A percentile compares a stretch with the other conserved stretches of the same genome.
Conservation (phyloP, 2,797 vertebrate genomes). For the Pygocentrus nattereri region DNA sequence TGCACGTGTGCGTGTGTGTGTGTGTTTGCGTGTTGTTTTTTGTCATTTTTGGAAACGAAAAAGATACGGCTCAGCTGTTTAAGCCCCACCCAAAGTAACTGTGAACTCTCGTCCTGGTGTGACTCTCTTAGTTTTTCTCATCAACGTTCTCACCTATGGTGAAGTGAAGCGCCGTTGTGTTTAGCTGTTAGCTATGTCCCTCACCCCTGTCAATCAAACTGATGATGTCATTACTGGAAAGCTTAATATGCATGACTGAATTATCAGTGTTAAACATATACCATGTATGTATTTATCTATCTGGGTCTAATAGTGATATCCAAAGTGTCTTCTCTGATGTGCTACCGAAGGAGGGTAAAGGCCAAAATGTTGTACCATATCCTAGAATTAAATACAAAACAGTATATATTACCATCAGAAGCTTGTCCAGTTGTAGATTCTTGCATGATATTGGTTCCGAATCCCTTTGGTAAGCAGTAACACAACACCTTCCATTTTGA, state of each 20-base stretch:
- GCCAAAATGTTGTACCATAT: constrained; percentile 74
- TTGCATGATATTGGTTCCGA: constrained; percentile 42
- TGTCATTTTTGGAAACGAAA: constrained; percentile 58
- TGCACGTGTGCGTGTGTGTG: constrained; percentile 61
- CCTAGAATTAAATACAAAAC: constrained; percentile 81
- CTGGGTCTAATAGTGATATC: constrained; percentile 70
- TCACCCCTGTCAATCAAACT: constrained; percentile 72
- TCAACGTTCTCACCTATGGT: constrained; percentile 57
- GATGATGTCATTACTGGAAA: constrained; percentile 65
- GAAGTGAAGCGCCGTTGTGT: constrained; percentile 55
- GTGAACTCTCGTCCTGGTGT: constrained; percentile 66
- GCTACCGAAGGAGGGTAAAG: constrained; percentile 52
- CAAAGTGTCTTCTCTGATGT: constrained; percentile 72
- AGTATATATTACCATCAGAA: constrained; percentile 71
- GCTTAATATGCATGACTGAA: constrained; percentile 80
- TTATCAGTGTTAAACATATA: constrained; percentile 74
- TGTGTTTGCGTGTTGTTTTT: constrained; percentile 55
- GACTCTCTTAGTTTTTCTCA: constrained; percentile 61
- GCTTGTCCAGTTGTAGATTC: constrained; percentile 80
- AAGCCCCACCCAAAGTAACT: constrained; percentile 63
- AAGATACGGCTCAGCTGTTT: constrained; percentile 66
- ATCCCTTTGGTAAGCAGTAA: not conserved
- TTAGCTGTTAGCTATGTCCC: constrained; percentile 63
- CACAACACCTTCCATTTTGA: not conserved
- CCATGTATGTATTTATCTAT: constrained; percentile 78